Evolutionary conservation across 2,888 invertebrate genomes (phyloP).

Genomic region (Tiphia femorata): DNA sequence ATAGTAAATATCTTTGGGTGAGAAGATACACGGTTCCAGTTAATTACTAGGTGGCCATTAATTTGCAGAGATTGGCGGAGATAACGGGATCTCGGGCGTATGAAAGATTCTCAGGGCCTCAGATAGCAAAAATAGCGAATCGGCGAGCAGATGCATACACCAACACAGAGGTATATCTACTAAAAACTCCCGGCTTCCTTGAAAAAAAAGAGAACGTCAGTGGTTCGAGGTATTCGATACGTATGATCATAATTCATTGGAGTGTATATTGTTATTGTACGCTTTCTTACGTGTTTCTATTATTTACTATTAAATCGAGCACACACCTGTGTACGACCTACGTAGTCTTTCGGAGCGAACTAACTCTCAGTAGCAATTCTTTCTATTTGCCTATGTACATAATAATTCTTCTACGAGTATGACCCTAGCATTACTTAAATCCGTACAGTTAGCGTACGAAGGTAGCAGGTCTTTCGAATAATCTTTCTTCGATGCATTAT

Average conservation of each 20-base stretch:
- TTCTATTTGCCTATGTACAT: no score
- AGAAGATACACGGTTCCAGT: neutral
- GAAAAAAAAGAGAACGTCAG: conserved; percentile 34
- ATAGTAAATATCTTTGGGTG: no score
- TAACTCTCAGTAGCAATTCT: no score
- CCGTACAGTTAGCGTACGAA: no score
- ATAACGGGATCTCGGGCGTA: conserved; percentile 90
- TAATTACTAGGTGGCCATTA: no score
- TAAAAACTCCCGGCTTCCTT: conserved; percentile 40
- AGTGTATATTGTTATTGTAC: conserved; percentile 10
- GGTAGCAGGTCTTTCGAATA: no score
- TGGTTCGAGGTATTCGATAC: conserved; percentile 40
- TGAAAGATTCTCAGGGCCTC: conserved; percentile 93
- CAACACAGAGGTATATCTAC: conserved; percentile 76
- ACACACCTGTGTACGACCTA: no score
- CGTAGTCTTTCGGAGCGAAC: no score
- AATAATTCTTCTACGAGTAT: no score
- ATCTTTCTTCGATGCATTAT: no score
- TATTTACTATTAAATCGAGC: conserved; percentile 1
- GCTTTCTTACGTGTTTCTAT: no score
- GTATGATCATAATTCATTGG: conserved; percentile 21
- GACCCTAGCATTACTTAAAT: no score
- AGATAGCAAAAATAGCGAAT: conserved; percentile 90
- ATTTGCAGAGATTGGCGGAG: conserved; percentile 78
- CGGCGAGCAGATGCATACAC: conserved; percentile 78